Base-by-base conservation (phyloP, 2,888 invertebrate genomes). In the Synergus umbraculus region DNA sequence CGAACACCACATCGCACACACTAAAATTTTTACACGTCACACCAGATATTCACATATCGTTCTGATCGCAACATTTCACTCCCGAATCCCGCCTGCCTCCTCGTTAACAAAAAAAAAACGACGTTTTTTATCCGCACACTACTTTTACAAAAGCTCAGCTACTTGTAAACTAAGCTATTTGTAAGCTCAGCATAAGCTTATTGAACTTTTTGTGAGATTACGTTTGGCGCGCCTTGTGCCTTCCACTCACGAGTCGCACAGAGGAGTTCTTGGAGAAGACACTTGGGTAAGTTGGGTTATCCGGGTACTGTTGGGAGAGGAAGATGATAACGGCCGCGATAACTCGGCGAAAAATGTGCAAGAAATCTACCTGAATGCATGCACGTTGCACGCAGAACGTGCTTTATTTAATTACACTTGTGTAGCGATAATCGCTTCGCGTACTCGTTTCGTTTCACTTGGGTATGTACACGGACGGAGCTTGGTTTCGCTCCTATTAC, bases 401-500 rank as follows among this genome's bases (percentile, higher is more conserved):
- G 49, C 49, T 54, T n/a, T 54, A 37, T 46, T 73, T 73, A 37
- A 8, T 37, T 73, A 73, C 54, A 73, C 73, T 73, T 54, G 54
- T 54, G 73, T 73, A 54, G 73, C 73, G 49, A 73, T 15, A 54
- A 73, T 37, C 49, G 22, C n/a, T 73, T 67, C 67, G 63, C 78
- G 77, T 79, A 79, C 79, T 81, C 78, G 81, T 80, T 80, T 82
- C 82, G 81, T 81, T 88, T 87, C 85, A 88, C 86, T 87, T 84
- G 83, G 85, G 85, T 85, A 87, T 89, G 89, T 88, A 87, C 87
- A 88, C 88, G 90, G 89, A 89, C 86, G 89, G 90, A 90, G 91
- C 87, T 88, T 86, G 85, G 85, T 86, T 89, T 87, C 87, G 90
- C 91, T 92, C 91, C 92, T 90, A 88, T 91, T 92, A 92, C 92